Evolutionary conservation across 92 coral and sea anemone genomes (phyloP), one percentile per base, ranked within the genome.

Genomic region (Anthopleura xanthogrammica): DNA sequence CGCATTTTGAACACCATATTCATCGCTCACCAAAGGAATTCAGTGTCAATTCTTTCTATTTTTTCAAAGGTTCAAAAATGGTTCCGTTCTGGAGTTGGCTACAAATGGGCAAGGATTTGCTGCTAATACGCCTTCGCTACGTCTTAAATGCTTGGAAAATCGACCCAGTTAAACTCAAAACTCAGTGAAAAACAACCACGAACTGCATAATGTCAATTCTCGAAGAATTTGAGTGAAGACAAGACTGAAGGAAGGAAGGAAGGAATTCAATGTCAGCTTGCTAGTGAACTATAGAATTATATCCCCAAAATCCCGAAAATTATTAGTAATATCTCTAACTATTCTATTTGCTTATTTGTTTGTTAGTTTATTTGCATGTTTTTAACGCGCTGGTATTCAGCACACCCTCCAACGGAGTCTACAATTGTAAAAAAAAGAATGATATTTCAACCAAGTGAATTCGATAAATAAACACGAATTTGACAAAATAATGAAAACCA

Each of bases 61-160:
- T 8, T 79, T 64, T 24, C 2, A 19, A 64, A 96, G 99, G 99
- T 76, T 96, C 99, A 36, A 96, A 96, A 83, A 94, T 96, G 99
- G 82, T 94, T 68, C 99, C 99, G 7, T 65, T 96, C 24, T 96
- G 94, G 98, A 96, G 99, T 77, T 96, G 99, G 99, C 80, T 96
- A 52, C 99, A 96, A 74, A 96, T 96, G 99, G 99, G 99, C 22
- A 94, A 89, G 82, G 99, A 96, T 60, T 84, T 96, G 48, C 87
- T 96, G 60, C 86, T 96, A 23, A 96, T 96, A n/a, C 92, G 98
- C 13, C 83, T 96, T 24, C 93, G 99, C 40, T 96, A 96, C 79
- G 56, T 96, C 17, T 79, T 94, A 10, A 92, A 91, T 43, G 99
- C 94, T n/a, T 96, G 99, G 99, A 96, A 82, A 83, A 94, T 93